Base-by-base conservation (phyloP, 2,797 vertebrate species). In the Lepilemur ruficaudatus region DNA sequence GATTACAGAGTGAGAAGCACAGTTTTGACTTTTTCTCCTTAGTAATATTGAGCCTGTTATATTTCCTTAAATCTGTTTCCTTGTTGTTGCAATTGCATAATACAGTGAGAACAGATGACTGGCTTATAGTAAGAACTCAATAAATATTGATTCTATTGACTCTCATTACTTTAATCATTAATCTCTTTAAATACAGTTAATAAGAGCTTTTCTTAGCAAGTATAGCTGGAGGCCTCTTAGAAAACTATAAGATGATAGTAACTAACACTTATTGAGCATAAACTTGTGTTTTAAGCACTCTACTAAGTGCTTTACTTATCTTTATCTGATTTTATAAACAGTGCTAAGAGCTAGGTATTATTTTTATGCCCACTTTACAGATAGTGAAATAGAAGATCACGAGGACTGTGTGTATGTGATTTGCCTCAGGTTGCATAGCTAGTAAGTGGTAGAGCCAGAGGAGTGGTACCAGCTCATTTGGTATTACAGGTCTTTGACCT, bases 301-400 rank as follows among this genome's bases (percentile, higher is more conserved):
- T 82, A 12, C 15, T 75, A 67, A 82, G 35, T 13, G 90, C 2
- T 70, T 87, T 52, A 38, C 1, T 43, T 52, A 43, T 5, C 35
- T 90, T 92, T 70, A 80, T 63, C 90, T 89, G 6, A 73, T 69
- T 81, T 84, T 91, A 50, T 78, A n/a, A 80, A 43, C 10, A 90
- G 23, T 61, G 15, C 10, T 59, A 52, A 89, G 75, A 86, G 10
- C 30, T 61, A 13, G 46, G 15, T 91, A 52, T 57, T 69, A 25
- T 70, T 87, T 85, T 80, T 61, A 46, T 46, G 22, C 4, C 48
- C 8, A 81, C 4, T 86, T 80, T 61, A 57, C 28, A 61, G 20
- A 35, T 55, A 70, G 52, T 43, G 22, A 78, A 81, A 35, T 55
- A 82, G 23, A 89, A 88, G 13, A 82, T 35, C n/a, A 25, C 10